Evolutionary conservation across 2,888 invertebrate genomes (phyloP).

Genomic region (Caenorhabditis wallacei): DNA sequence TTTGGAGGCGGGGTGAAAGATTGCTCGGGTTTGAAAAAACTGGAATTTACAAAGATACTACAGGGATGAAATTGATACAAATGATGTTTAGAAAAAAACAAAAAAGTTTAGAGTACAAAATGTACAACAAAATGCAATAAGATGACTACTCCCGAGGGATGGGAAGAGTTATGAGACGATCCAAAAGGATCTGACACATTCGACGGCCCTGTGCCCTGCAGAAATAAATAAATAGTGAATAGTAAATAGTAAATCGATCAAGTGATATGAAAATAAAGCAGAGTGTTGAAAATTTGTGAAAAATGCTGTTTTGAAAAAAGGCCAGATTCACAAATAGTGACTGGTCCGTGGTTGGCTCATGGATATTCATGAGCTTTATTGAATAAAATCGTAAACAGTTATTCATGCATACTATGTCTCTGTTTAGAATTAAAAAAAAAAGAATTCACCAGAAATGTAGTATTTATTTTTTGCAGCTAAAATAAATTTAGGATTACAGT

Average conservation of each 20-base stretch:
- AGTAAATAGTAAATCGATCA: too few relatives aligned
- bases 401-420: too few relatives aligned
- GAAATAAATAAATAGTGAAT: too few relatives aligned
- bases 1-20: neutral
- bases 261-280: neutral
- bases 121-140: conserved; percentile 32
- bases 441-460: too few relatives aligned
- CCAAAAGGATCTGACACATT: conserved; percentile 36
- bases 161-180: conserved; percentile 23
- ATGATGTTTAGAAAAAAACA: neutral
- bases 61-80: conserved; percentile 21
- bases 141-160: conserved; percentile 4
- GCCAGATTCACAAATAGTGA: neutral
- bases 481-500: too few relatives aligned
- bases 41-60: neutral
- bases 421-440: too few relatives aligned
- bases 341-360: neutral
- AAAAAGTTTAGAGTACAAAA: conserved; percentile 14
- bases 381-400: too few relatives aligned
- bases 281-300: neutral
- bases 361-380: neutral
- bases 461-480: too few relatives aligned
- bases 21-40: conserved; percentile 2
- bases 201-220: too few relatives aligned
- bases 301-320: neutral